Percentiles rank a stretch among this genome's conserved stretches.
Evolutionary conservation across 2,888 invertebrate species (phyloP).

Genomic region (Phanerotoma sp.): DNA sequence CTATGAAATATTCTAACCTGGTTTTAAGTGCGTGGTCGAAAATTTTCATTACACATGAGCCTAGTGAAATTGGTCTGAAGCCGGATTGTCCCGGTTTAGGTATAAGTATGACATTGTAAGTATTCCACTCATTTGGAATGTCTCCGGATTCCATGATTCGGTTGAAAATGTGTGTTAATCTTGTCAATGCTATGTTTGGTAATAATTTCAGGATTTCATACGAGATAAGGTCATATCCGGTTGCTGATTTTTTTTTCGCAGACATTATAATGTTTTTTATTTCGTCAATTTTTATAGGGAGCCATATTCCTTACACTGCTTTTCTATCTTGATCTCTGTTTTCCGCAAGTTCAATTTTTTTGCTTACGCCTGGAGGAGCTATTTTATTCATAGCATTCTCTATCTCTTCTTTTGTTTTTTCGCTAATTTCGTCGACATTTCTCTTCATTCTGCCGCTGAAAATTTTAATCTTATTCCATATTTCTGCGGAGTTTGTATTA

Average conservation of each 20-base stretch:
- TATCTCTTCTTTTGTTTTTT: too few species aligned
- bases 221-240: not conserved
- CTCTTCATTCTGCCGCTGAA: too few species aligned
- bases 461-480: too few species aligned
- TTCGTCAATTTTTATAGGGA: not conserved
- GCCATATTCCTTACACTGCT: not conserved
- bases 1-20: conserved; percentile 18
- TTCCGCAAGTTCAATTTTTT: too few species aligned
- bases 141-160: conserved; percentile 13
- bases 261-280: not conserved
- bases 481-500: too few species aligned
- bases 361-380: too few species aligned
- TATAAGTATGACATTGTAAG: conserved; percentile 6
- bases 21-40: conserved; percentile 18
- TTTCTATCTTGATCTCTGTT: too few species aligned
- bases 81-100: conserved; percentile 18
- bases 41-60: conserved; percentile 9
- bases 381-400: too few species aligned
- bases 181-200: conserved; percentile 3
- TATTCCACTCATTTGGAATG: conserved; percentile 12
- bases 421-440: too few species aligned
- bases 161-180: conserved; percentile 11
- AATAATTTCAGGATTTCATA: not conserved
- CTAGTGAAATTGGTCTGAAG: conserved; percentile 13
- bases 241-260: not conserved